Conservation (phyloP, 2,113 vertebrate species). For the Phylloscopus whistleri region DNA sequence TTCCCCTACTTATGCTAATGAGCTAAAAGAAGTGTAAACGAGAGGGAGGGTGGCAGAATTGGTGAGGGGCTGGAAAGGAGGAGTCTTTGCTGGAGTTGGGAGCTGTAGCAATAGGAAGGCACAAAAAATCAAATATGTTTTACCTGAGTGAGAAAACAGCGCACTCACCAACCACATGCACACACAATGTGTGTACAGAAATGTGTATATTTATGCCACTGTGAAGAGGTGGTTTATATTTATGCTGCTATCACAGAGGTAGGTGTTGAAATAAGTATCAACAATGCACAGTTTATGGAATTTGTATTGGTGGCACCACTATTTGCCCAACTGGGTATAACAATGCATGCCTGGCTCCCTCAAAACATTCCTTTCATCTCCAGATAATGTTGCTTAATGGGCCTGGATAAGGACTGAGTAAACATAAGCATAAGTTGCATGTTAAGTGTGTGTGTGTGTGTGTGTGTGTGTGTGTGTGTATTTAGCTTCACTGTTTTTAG, state of each 20-base stretch:
- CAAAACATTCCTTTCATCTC: slow-evolving; percentile 38
- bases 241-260: neutral
- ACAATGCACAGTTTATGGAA: neutral
- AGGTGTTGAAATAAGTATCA: neutral
- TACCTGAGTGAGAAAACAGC: neutral
- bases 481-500: neutral
- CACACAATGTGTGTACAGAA: neutral
- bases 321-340: neutral
- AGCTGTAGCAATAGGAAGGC: neutral
- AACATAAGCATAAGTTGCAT: slow-evolving; percentile 9
- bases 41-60: neutral
- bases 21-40: neutral
- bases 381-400: slow-evolving; percentile 13
- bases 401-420: neutral
- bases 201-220: neutral
- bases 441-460: neutral
- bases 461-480: neutral
- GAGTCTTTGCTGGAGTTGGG: neutral
- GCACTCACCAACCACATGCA: accelerated
- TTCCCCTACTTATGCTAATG: neutral
- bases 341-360: neutral
- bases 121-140: neutral
- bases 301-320: neutral
- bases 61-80: neutral
- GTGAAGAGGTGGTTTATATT: neutral